Base-by-base conservation (phyloP, 2,797 vertebrate genomes). In the Myotis planiceps region DNA sequence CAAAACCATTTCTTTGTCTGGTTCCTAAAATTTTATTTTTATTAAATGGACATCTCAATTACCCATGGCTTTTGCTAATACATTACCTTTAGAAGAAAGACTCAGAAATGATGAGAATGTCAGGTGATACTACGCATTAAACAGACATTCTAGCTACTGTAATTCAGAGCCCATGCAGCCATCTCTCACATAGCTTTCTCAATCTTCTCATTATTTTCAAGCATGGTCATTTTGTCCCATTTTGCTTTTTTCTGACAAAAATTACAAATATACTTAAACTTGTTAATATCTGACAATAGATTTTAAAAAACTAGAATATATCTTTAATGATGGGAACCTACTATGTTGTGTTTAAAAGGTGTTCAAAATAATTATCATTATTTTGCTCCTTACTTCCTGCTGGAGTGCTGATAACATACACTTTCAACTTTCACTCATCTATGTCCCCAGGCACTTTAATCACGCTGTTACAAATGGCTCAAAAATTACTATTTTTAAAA, bases 221-320 rank as follows among this genome's bases (percentile, higher is more conserved):
- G 16, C 21, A 39, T 45, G 34, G 5, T 60, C 3, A 39, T 88
- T 95, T 88, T 58, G 29, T 1, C 3, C 78, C 34, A 27, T 66
- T 88, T 83, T 21, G 25, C 25, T 47, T 60, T 91, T 91, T 95
- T 75, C n/a, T 95, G 34, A 34, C 66, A 94, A 29, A 93, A 79
- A 47, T 15, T 21, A 60, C 25, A n/a, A 9, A 9, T 53, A 34
- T 65, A 51, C 32, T 49, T 37, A 78, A 76, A 76, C 19, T 9
- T 27, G 25, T 66, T 23, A 55, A 42, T 58, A 72, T 89, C 75
- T 95, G 49, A 39, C 65, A 94, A 39, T 27, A 49, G 32, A 76
- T 25, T 37, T 75, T 65, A 37, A 74, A 94, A 94, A 60, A 9
- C 25, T n/a, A 7, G 1, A 14, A 68, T 49, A n/a, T 2, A 2